Evolutionary conservation across 2,797 vertebrate genomes (phyloP).

Genomic region (Dendrocincla tyrannina): DNA sequence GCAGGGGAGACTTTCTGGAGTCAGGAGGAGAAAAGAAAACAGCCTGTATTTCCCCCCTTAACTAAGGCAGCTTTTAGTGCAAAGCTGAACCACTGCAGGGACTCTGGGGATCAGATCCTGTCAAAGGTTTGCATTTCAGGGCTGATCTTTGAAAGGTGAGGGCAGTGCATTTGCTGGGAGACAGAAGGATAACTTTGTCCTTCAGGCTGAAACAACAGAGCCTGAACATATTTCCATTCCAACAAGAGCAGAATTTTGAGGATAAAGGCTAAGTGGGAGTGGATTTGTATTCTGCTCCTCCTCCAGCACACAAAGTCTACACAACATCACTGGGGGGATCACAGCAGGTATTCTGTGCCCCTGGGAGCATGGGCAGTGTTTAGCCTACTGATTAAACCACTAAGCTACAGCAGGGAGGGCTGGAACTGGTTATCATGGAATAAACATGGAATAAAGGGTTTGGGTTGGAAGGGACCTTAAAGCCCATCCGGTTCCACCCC

Average conservation of each 20-base stretch:
- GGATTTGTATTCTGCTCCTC: not conserved
- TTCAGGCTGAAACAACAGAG: slow-evolving; percentile 21
- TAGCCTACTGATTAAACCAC: not conserved
- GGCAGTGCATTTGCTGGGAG: not conserved
- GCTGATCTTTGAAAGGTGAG: slow-evolving; percentile 48
- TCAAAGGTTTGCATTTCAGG: slow-evolving; percentile 14
- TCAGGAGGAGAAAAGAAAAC: not conserved
- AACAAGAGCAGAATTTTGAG: not conserved
- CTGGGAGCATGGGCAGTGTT: not conserved
- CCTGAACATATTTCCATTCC: not conserved
- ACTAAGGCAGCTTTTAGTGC: not conserved
- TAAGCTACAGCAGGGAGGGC: not conserved
- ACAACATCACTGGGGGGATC: not conserved
- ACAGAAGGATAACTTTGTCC: slow-evolving; percentile 12
- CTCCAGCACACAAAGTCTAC: not conserved
- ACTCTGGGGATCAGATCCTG: slow-evolving; percentile 3
- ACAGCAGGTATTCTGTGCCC: not conserved
- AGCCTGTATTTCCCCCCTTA: not conserved
- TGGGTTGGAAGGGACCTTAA: not conserved
- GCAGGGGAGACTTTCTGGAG: not conserved
- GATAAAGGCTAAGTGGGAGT: not conserved
- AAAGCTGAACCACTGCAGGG: not conserved
- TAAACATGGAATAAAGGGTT: fast-evolving
- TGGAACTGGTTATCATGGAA: not conserved
- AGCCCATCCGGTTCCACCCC: not conserved